Percentiles rank a stretch among this genome's conserved stretches.
phyloP scores from a whole-genome alignment of 2,113 vertebrate genomes.

The Chionodraco myersi region DNA sequence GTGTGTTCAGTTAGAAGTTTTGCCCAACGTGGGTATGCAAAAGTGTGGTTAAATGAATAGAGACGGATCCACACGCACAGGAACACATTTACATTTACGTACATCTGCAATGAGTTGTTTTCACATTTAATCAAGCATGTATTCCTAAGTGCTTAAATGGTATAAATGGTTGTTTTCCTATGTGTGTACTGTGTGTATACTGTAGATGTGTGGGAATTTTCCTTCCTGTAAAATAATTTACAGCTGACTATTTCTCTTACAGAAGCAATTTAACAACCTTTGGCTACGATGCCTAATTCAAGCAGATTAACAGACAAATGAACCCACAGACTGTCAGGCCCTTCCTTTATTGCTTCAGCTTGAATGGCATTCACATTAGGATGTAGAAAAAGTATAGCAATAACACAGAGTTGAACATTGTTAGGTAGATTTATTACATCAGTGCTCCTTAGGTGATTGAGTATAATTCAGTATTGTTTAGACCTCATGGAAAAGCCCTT shows the following conservation, averaged over 20 bases:
- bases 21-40: not conserved
- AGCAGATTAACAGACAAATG: constrained; percentile 66
- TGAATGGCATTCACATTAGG: constrained; percentile 14
- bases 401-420: constrained; percentile 15
- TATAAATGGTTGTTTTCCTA: constrained; percentile 29
- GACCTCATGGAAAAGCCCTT: constrained; percentile 34
- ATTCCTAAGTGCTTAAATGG: constrained; percentile 25
- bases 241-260: constrained; percentile 83
- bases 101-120: constrained; percentile 38
- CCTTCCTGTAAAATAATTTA: constrained; percentile 85
- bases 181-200: constrained; percentile 64
- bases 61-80: not conserved
- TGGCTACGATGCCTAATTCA: constrained; percentile 87
- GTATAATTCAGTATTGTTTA: constrained; percentile 30
- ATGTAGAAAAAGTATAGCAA: constrained; percentile 12
- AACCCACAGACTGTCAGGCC: constrained; percentile 27
- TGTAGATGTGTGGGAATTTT: constrained; percentile 83
- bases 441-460: constrained; percentile 23
- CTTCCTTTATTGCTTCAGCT: constrained; percentile 33
- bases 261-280: constrained; percentile 84
- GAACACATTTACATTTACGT: constrained; percentile 28
- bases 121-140: constrained; percentile 18
- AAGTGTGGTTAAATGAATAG: not conserved
- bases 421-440: constrained; percentile 5
- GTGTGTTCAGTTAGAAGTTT: not conserved